Evolutionary conservation across 2,113 vertebrate species (phyloP), one percentile per base, ranked within the genome.

Genomic region (Sebastes fasciatus): DNA sequence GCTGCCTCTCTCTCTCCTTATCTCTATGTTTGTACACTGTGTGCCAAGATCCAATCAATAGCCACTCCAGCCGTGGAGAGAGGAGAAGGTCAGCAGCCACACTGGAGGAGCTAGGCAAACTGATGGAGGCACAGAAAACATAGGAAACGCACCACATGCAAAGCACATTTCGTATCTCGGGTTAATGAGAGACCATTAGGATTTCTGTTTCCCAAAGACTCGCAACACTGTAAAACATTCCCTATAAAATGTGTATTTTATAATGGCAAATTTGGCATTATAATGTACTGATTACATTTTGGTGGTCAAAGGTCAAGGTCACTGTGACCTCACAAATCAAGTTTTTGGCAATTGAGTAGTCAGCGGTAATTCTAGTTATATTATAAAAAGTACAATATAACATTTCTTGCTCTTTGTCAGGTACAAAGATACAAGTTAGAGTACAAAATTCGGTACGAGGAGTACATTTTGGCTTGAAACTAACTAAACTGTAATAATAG

Each of bases 11-110:
- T 80, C 88, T 77, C 84, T 63, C 91, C 88, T 95, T 95, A 95
- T 95, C 94, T 92, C 90, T 85, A 90, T 95, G 94, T 95, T 95
- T 95, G 93, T 95, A 95, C 95, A 95, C 95, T 85, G 83, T 91
- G 90, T 95, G 95, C 93, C 94, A 95, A 95, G 94, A 95, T 95
- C 93, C 94, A 94, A 95, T 96, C 94, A 95, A 95, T 96, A 95
- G 93, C 90, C 90, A 93, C 91, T 94, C 93, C 92, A 89, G 89
- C 93, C 91, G 82, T 90, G 92, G 92, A 94, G 93, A 95, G 94
- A 94, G 92, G 93, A 94, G 95, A 96, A 95, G 94, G 95, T 96
- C 95, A 95, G 91, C 87, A 87, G 81, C 83, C 86, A 85, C 85
- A 88, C 83, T 74, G 72, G 80, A 91, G 85, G 74, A 88, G 76